Percentiles rank a stretch among this genome's conserved stretches.
Evolutionary conservation across 2,797 vertebrate genomes (phyloP).

Genomic region (Platyrinchus mystaceus): DNA sequence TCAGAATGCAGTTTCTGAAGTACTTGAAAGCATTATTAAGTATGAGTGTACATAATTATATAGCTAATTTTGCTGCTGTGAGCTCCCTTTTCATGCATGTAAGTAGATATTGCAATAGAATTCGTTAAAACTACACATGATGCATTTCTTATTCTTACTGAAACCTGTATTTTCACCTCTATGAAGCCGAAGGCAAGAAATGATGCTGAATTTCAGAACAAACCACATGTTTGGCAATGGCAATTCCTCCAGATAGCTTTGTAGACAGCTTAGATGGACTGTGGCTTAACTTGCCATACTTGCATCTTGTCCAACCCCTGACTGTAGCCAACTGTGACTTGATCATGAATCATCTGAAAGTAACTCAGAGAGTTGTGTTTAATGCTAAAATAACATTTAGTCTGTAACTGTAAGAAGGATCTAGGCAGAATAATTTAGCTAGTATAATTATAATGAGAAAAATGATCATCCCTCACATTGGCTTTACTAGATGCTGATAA

Average conservation of each 20-base stretch:
- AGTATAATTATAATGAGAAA: neutral
- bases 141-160: neutral
- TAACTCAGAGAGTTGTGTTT: neutral
- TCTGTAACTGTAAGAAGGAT: neutral
- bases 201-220: neutral
- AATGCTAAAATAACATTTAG: neutral
- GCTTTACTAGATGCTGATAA: neutral
- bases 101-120: neutral
- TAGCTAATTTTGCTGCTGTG: neutral
- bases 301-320: neutral
- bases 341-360: neutral
- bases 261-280: neutral
- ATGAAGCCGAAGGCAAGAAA: neutral
- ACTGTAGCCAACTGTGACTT: neutral
- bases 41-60: neutral
- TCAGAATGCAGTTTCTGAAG: neutral
- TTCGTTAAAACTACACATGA: accelerated
- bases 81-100: neutral
- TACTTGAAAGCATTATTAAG: neutral
- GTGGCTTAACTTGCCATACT: neutral
- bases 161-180: neutral
- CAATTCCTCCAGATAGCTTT: neutral
- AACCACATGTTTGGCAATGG: neutral
- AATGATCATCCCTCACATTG: neutral
- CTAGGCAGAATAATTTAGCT: neutral